Evolutionary conservation across 2,888 invertebrate genomes (phyloP).

Genomic region (Masnerella sp.): DNA sequence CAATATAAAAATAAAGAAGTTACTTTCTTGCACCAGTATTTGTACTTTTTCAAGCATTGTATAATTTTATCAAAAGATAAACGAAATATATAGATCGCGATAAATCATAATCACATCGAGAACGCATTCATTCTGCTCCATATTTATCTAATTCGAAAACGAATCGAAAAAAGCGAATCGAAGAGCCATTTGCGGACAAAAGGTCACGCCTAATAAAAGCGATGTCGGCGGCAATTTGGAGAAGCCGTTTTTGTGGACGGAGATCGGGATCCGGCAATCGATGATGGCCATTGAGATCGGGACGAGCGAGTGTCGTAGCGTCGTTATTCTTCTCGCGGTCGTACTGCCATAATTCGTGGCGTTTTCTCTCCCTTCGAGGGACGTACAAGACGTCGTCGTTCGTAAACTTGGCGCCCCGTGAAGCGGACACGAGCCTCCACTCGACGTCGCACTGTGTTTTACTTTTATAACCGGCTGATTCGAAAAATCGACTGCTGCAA

Average conservation of each 20-base stretch:
- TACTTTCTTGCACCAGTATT: too few relatives aligned
- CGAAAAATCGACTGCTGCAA: slow-evolving; percentile 52
- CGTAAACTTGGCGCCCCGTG: slow-evolving; percentile 64
- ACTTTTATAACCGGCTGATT: slow-evolving; percentile 49
- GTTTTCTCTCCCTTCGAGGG: slow-evolving; percentile 52
- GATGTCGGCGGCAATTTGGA: slow-evolving; percentile 17
- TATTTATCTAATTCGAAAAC: too few relatives aligned
- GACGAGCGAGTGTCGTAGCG: slow-evolving; percentile 63
- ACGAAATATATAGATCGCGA: too few relatives aligned
- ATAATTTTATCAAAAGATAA: too few relatives aligned
- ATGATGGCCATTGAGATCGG: slow-evolving; percentile 55
- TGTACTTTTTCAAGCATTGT: too few relatives aligned
- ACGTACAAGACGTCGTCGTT: slow-evolving; percentile 60
- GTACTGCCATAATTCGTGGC: slow-evolving; percentile 62
- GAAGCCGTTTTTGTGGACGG: background rate
- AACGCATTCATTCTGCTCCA: too few relatives aligned
- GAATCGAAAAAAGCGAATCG: too few relatives aligned
- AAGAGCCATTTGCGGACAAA: background rate
- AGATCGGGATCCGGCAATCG: slow-evolving; percentile 53
- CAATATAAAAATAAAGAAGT: too few relatives aligned
- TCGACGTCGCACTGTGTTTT: slow-evolving; percentile 61
- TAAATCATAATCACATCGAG: too few relatives aligned
- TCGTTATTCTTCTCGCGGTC: slow-evolving; percentile 62
- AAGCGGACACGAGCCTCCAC: slow-evolving; percentile 65
- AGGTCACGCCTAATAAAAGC: slow-evolving; percentile 27